phyloP scores from a whole-genome alignment of 2,888 invertebrate species.

The Halocaridina rubra region DNA sequence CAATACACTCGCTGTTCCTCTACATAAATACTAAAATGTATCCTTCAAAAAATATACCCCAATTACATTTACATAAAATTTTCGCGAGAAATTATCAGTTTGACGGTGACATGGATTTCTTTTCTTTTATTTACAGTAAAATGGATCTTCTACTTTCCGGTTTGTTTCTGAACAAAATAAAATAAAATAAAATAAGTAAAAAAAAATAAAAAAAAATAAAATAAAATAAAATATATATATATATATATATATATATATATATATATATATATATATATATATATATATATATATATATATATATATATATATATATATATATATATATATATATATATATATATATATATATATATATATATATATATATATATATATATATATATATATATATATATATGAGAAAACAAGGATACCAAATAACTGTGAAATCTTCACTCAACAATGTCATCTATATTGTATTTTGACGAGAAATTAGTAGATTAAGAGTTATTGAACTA shows the following conservation, averaged over 20 bases:
- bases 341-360: too few relatives aligned
- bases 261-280: conserved; percentile 14
- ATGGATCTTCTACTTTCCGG: not conserved
- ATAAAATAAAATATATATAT: not conserved
- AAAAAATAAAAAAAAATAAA: not conserved
- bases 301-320: conserved; percentile 1
- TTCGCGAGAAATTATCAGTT: not conserved
- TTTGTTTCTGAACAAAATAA: not conserved
- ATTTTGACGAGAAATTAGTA: too few relatives aligned
- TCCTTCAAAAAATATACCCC: too few relatives aligned
- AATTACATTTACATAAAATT: too few relatives aligned
- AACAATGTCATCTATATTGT: too few relatives aligned
- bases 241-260: conserved; percentile 2
- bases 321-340: too few relatives aligned
- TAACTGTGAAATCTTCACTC: too few relatives aligned
- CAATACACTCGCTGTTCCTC: not conserved
- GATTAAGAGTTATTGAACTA: too few relatives aligned
- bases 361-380: too few relatives aligned
- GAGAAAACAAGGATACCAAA: too few relatives aligned
- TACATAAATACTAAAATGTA: not conserved
- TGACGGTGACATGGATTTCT: not conserved
- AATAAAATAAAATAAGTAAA: not conserved
- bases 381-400: too few relatives aligned
- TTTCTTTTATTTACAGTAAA: too few relatives aligned
- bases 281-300: conserved; percentile 14